phyloP scores from a whole-genome alignment of 2,797 vertebrate species.

The Coregonus suidteri region DNA sequence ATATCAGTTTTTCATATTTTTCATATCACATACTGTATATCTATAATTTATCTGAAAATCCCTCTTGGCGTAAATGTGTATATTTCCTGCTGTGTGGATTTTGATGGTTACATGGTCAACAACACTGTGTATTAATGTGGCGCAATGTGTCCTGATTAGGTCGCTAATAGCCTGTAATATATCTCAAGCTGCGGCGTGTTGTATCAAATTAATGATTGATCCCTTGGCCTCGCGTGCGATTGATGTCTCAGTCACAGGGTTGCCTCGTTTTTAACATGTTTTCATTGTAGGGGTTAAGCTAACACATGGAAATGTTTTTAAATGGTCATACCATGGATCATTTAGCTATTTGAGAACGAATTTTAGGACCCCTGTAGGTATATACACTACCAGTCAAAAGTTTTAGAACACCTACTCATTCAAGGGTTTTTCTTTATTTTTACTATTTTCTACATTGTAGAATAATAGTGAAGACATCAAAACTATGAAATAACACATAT shows the following conservation, averaged over 20 bases:
- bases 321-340: too few relatives aligned
- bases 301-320: too few relatives aligned
- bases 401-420: too few relatives aligned
- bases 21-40: neutral
- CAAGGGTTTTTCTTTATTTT: too few relatives aligned
- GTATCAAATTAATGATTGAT: conserved; percentile 73
- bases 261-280: conserved; percentile 54
- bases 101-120: conserved; percentile 47
- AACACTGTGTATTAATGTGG: conserved; percentile 57
- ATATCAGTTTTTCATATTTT: too few relatives aligned
- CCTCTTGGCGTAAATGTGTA: too few relatives aligned
- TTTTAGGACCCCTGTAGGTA: too few relatives aligned
- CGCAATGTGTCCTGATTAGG: conserved; percentile 54
- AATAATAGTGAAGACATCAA: too few relatives aligned
- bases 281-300: conserved; percentile 5
- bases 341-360: too few relatives aligned
- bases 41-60: neutral
- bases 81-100: neutral
- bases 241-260: conserved; percentile 56
- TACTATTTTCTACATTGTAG: too few relatives aligned
- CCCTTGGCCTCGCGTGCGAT: conserved; percentile 21
- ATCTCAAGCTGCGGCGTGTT: conserved; percentile 27
- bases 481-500: too few relatives aligned
- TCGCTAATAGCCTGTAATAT: conserved; percentile 23
- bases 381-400: too few relatives aligned